Conservation (phyloP, 2,113 vertebrate species). For the Tonatia bakeri region DNA sequence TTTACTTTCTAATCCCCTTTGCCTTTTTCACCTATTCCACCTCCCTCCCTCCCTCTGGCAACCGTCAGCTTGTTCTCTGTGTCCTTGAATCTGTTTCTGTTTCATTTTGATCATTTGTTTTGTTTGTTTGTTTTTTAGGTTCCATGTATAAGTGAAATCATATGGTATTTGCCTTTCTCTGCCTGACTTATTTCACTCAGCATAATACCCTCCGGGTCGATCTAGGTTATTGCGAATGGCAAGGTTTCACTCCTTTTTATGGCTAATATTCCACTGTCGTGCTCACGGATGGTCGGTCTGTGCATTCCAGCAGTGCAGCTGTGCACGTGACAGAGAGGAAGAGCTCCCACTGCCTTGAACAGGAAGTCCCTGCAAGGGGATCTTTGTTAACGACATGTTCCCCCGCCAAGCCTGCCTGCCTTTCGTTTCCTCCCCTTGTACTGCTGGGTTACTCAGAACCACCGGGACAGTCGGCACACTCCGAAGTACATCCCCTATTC, state of each 20-base stretch:
- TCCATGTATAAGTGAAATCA: not conserved
- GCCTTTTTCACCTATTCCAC: not conserved
- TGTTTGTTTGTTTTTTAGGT: not conserved
- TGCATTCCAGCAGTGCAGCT: not conserved
- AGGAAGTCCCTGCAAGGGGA: not conserved
- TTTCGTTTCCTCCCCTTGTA: not conserved
- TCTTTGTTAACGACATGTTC: not conserved
- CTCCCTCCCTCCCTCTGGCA: not conserved
- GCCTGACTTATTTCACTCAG: not conserved
- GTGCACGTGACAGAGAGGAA: not conserved
- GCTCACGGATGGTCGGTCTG: not conserved
- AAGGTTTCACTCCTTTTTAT: not conserved
- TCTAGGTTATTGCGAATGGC: too few relatives aligned
- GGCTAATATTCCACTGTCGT: too few relatives aligned
- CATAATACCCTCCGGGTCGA: not conserved
- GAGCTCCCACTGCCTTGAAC: not conserved
- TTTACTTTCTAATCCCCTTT: too few relatives aligned
- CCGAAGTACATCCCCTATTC: not conserved
- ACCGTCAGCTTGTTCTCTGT: not conserved
- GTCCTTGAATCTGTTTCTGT: not conserved
- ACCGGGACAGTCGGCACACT: not conserved
- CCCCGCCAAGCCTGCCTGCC: not conserved
- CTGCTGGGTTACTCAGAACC: not conserved
- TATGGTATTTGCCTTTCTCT: not conserved
- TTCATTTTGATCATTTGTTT: not conserved